Evolutionary conservation across 2,888 invertebrate genomes (phyloP), one percentile per base, ranked within the genome.

Genomic region (Carcina quercana): DNA sequence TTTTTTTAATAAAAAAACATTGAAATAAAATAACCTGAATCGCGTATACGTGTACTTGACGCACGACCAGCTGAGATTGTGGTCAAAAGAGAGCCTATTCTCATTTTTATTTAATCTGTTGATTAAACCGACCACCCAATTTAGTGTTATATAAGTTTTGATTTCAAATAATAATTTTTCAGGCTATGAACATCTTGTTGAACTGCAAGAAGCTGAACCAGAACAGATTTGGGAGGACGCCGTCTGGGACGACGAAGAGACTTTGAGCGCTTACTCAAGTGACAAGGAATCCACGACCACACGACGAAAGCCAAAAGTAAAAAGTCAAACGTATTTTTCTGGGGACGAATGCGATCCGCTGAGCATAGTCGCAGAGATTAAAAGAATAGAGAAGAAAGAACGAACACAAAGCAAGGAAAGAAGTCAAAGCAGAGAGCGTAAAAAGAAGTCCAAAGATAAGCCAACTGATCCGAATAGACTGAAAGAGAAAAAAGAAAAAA

Each of bases 101-200:
- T n/a, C n/a, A n/a, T n/a, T n/a, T n/a, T n/a, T n/a, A n/a, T n/a
- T n/a, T n/a, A n/a, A n/a, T n/a, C n/a, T n/a, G n/a, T n/a, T n/a
- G n/a, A n/a, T n/a, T n/a, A n/a, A n/a, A n/a, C n/a, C n/a, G n/a
- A n/a, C n/a, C n/a, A n/a, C n/a, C n/a, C n/a, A n/a, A n/a, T n/a
- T n/a, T n/a, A n/a, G n/a, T n/a, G n/a, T n/a, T n/a, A n/a, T n/a
- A n/a, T n/a, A n/a, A n/a, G n/a, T n/a, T n/a, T n/a, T n/a, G n/a
- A n/a, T n/a, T n/a, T n/a, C n/a, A n/a, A n/a, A n/a, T n/a, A n/a
- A n/a, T n/a, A n/a, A n/a, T n/a, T n/a, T n/a, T n/a, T n/a, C 55
- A 85, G 85, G 85, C 36, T 85, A 85, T 36, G 85, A 85, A 49
- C 82, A 84, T 38, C 59, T 76, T 28, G 67, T 84, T 19, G 76